Percentiles rank a stretch among this genome's conserved stretches.
phyloP scores from a whole-genome alignment of 2,113 vertebrate species.

The Nesogale talazaci region DNA sequence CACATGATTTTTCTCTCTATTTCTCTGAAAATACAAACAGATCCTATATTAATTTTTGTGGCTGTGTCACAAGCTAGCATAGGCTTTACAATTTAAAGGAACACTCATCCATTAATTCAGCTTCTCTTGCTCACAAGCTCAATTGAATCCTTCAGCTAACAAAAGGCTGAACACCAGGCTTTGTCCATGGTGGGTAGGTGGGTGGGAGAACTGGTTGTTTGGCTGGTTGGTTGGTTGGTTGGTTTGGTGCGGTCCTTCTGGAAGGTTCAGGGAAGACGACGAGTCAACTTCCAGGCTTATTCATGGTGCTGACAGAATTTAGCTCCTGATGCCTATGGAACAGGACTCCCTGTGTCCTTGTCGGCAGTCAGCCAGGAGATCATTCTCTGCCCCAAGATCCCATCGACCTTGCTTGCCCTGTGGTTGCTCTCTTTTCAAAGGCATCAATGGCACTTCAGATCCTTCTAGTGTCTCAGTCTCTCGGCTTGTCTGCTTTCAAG shows the following conservation, averaged over 20 bases:
- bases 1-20: not conserved
- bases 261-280: not conserved
- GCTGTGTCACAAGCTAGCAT: not conserved
- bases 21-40: not conserved
- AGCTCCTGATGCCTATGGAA: not conserved
- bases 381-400: not conserved
- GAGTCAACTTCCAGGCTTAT: not conserved
- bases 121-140: not conserved
- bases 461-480: not conserved
- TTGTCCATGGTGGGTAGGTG: no score
- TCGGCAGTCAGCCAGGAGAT: not conserved
- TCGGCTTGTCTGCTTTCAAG: conserved; percentile 8
- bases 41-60: not conserved
- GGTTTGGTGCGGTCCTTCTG: not conserved
- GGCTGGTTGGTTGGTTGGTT: no score
- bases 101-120: not conserved
- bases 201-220: no score
- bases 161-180: not conserved
- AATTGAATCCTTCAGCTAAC: not conserved
- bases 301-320: not conserved
- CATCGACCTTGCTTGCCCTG: not conserved
- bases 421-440: not conserved
- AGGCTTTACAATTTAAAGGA: not conserved
- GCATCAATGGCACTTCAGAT: not conserved
- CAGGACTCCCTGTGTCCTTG: not conserved